Conservation (phyloP, 1,140 invertebrate species). For the Anoplolepis gracilipes region DNA sequence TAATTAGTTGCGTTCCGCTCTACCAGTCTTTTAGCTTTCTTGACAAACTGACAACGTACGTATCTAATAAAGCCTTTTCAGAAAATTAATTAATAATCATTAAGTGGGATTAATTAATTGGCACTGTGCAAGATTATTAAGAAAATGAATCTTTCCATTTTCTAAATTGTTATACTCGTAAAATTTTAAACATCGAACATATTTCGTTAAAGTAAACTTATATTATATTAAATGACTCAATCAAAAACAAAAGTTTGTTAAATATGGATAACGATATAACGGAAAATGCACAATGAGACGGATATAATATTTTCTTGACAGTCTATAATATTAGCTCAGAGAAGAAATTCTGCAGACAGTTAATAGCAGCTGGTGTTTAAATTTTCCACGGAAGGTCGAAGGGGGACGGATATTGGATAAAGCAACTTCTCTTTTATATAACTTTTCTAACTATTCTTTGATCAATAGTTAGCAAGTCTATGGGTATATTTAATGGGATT, state of each 20-base stretch:
- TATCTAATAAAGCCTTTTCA: background rate
- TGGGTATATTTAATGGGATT: background rate
- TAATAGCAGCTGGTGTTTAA: constrained; percentile 15
- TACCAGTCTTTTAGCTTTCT: background rate
- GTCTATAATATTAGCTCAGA: background rate
- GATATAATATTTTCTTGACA: background rate
- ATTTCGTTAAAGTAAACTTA: background rate
- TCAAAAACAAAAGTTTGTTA: background rate
- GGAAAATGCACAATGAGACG: background rate
- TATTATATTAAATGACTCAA: background rate
- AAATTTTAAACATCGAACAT: background rate
- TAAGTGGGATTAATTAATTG: constrained; percentile 3
- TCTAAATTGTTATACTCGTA: background rate
- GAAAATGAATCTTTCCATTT: background rate
- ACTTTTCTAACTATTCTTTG: background rate
- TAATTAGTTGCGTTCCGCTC: background rate
- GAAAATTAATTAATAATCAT: constrained; percentile 1
- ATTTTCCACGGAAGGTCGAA: background rate
- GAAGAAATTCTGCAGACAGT: background rate
- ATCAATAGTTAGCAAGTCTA: constrained; percentile 20
- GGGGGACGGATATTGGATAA: constrained; percentile 3
- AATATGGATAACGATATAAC: background rate
- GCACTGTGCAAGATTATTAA: background rate
- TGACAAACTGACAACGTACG: background rate
- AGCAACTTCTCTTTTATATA: background rate